Conservation (phyloP, 2,113 vertebrate genomes). For the Stictonetta naevosa region DNA sequence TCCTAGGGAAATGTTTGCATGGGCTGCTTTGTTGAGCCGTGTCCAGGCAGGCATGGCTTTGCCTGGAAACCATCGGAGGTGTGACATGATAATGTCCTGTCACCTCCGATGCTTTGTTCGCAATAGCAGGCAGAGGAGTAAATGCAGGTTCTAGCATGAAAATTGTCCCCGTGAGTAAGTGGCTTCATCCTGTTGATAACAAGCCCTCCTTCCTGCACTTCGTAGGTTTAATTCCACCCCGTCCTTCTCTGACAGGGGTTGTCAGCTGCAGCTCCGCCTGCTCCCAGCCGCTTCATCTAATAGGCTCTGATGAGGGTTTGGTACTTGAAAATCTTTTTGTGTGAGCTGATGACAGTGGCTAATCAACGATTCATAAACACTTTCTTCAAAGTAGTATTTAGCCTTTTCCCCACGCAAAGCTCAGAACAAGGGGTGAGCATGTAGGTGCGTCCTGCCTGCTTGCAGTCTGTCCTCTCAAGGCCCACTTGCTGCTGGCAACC, state of each 20-base stretch:
- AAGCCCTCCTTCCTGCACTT: background rate
- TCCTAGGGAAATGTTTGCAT: background rate
- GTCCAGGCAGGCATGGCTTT: background rate
- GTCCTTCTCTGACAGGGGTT: background rate
- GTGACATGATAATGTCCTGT: background rate
- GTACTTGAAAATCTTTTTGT: constrained; percentile 1
- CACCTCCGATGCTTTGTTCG: background rate
- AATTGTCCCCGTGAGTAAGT: background rate
- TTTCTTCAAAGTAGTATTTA: background rate
- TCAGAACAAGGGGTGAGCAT: background rate
- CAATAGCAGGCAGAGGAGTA: background rate
- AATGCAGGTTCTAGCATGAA: constrained; percentile 1
- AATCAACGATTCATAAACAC: constrained; percentile 15
- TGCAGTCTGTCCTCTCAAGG: background rate
- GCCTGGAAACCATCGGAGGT: background rate
- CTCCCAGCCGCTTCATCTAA: background rate
- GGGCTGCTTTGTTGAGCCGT: background rate
- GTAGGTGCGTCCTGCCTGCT: background rate
- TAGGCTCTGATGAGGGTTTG: background rate
- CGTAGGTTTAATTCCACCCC: background rate
- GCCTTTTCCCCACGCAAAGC: background rate
- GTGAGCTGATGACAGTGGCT: background rate
- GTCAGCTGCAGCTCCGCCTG: background rate
- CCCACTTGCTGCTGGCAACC: too few relatives aligned
- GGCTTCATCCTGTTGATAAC: background rate